phyloP scores from a whole-genome alignment of 2,888 invertebrate species.

The Tachina grossa region DNA sequence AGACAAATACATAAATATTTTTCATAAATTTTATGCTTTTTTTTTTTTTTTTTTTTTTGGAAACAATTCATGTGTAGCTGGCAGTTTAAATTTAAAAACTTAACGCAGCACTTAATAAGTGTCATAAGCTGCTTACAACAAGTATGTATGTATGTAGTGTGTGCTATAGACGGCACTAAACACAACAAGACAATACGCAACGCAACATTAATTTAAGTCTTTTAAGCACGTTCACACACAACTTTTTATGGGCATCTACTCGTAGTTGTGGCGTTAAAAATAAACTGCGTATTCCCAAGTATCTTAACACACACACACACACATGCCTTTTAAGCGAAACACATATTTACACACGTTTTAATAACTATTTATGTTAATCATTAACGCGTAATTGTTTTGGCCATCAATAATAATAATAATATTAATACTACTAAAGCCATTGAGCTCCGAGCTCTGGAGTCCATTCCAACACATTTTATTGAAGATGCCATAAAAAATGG shows the following conservation, averaged over 20 bases:
- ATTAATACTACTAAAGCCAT: background rate
- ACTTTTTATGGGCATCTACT: slow-evolving; percentile 27
- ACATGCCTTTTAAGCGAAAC: background rate
- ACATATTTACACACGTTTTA: slow-evolving; percentile 42
- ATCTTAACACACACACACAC: background rate
- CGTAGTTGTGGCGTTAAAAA: slow-evolving; percentile 56
- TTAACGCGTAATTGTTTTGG: slow-evolving; percentile 69
- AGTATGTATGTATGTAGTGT: background rate
- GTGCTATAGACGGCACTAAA: background rate
- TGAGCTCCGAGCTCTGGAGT: slow-evolving; percentile 2
- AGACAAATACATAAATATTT: slow-evolving; percentile 23
- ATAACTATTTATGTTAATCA: slow-evolving; percentile 62
- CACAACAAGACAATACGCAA: slow-evolving; percentile 35
- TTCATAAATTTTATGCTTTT: slow-evolving; percentile 37
- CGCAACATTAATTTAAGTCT: slow-evolving; percentile 48
- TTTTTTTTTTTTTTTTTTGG: slow-evolving; percentile 11
- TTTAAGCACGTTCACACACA: slow-evolving; percentile 48
- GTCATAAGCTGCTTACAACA: slow-evolving; percentile 53
- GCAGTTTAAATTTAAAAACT: slow-evolving; percentile 40
- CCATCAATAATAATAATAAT: slow-evolving; percentile 57
- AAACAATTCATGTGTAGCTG: slow-evolving; percentile 49
- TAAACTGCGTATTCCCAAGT: slow-evolving; percentile 42
- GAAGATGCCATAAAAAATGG: slow-evolving; percentile 66
- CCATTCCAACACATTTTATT: slow-evolving; percentile 22
- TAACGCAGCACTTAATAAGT: slow-evolving; percentile 54